Conservation (phyloP, 1,140 invertebrate genomes). For the Anoplolepis gracilipes region DNA sequence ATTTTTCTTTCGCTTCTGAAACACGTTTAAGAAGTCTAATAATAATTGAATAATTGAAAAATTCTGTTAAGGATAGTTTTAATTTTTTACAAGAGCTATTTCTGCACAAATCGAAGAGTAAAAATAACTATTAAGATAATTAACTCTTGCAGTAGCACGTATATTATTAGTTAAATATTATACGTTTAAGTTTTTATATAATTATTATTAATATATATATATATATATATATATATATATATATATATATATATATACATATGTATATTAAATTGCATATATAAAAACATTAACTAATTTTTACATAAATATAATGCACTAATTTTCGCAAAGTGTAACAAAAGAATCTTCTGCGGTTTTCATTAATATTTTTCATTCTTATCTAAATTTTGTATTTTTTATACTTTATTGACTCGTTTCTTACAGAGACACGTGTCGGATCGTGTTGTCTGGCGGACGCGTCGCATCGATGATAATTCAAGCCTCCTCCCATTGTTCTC, state of each 20-base stretch:
- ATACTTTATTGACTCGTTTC: not conserved
- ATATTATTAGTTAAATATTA: constrained; percentile 6
- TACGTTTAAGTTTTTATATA: not conserved
- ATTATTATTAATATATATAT: too few relatives aligned
- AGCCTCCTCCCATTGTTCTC: constrained; percentile 46
- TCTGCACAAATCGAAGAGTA: not conserved
- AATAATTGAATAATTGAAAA: not conserved
- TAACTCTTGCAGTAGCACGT: too few relatives aligned
- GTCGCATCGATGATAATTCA: constrained; percentile 63
- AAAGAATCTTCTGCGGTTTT: not conserved
- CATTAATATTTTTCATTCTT: not conserved
- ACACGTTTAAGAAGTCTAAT: not conserved
- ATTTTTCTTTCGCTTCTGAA: not conserved
- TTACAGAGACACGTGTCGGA: constrained; percentile 49
- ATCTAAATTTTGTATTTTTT: not conserved
- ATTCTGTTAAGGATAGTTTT: not conserved
- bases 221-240: too few relatives aligned
- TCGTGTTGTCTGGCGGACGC: constrained; percentile 27
- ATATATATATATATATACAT: too few relatives aligned
- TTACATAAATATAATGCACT: not conserved
- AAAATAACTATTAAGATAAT: constrained; percentile 3
- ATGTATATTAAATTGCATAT: not conserved
- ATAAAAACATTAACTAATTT: not conserved
- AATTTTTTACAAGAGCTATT: not conserved
- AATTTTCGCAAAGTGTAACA: too few relatives aligned